Evolutionary conservation across 92 coral and sea anemone genomes (phyloP).

Genomic region (Galaxea fascicularis): DNA sequence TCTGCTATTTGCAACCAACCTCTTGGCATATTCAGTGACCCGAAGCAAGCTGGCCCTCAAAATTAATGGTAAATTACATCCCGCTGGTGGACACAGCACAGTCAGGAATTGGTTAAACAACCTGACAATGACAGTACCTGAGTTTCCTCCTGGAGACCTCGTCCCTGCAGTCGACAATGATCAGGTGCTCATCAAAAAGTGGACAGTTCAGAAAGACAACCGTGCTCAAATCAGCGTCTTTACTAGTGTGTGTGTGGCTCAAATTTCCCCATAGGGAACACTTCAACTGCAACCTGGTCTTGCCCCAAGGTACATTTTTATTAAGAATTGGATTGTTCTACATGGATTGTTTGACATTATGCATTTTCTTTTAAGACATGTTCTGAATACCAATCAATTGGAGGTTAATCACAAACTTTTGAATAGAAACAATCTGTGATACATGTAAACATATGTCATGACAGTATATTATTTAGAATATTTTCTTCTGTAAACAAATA

Average conservation of each 20-base stretch:
- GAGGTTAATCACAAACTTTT: no score
- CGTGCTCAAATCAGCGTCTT: conserved; percentile 51
- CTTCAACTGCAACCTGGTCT: conserved; percentile 1
- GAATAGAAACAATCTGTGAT: no score
- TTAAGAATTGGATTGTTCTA: no score
- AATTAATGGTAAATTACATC: conserved; percentile 36
- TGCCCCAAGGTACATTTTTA: no score
- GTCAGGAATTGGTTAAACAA: conserved; percentile 34
- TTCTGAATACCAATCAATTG: no score
- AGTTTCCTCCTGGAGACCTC: conserved; percentile 44
- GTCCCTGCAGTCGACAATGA: conserved; percentile 51
- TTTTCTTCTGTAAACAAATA: neutral
- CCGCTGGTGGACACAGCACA: conserved; percentile 36
- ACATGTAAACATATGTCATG: no score
- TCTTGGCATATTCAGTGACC: conserved; percentile 48
- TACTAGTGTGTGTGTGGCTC: conserved; percentile 36
- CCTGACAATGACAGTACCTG: conserved; percentile 35
- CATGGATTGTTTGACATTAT: no score
- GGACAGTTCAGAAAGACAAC: conserved; percentile 63
- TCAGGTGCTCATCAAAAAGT: conserved; percentile 57
- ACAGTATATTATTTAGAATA: no score
- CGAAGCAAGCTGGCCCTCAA: conserved; percentile 36
- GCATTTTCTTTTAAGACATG: no score
- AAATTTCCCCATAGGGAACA: neutral
- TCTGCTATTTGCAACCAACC: conserved; percentile 40